These are phyloP conservation scores for Apamea sordens DNA, from an alignment of 2,888 invertebrate species.

Conservation along the genomic window DNA sequence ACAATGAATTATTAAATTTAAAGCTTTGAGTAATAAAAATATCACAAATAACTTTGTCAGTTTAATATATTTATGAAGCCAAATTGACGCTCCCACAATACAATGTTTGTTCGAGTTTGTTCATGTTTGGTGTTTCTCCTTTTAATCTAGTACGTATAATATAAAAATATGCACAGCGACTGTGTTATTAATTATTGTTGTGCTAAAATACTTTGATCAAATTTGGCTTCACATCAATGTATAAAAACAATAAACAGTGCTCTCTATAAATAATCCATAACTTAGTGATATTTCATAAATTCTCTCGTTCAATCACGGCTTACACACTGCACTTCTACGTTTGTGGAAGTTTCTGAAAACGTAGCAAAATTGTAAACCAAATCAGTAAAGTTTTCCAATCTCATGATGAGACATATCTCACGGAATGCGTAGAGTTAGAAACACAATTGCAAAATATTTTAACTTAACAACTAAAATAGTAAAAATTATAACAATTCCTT, in stretches of 20 bases:
- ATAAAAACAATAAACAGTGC: conserved; percentile 62
- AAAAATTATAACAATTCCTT: conserved; percentile 53
- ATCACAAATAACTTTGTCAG: conserved; percentile 82
- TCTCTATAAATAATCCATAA: conserved; percentile 54
- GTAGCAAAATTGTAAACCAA: conserved; percentile 69
- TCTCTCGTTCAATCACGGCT: conserved; percentile 69
- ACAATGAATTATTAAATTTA: conserved; percentile 74
- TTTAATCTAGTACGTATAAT: conserved; percentile 54
- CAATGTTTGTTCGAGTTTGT: conserved; percentile 45
- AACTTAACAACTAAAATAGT: conserved; percentile 67
- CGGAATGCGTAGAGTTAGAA: conserved; percentile 61
- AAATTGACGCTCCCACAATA: conserved; percentile 66
- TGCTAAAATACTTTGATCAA: conserved; percentile 54
- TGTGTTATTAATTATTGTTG: conserved; percentile 37
- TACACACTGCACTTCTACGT: conserved; percentile 74
- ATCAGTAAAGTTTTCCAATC: conserved; percentile 55
- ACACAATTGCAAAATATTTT: conserved; percentile 63
- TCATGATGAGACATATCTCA: conserved; percentile 55
- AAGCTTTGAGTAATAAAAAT: conserved; percentile 79
- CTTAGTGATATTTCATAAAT: conserved; percentile 57
- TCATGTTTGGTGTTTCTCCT: conserved; percentile 39
- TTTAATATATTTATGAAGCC: conserved; percentile 66
- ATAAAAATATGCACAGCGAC: conserved; percentile 57
- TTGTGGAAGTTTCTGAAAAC: conserved; percentile 79
- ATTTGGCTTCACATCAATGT: conserved; percentile 65